A percentile compares a stretch with the other conserved stretches of the same genome.
Evolutionary conservation across 2,888 invertebrate species (phyloP).

Genomic region (Geophilus truncorum): DNA sequence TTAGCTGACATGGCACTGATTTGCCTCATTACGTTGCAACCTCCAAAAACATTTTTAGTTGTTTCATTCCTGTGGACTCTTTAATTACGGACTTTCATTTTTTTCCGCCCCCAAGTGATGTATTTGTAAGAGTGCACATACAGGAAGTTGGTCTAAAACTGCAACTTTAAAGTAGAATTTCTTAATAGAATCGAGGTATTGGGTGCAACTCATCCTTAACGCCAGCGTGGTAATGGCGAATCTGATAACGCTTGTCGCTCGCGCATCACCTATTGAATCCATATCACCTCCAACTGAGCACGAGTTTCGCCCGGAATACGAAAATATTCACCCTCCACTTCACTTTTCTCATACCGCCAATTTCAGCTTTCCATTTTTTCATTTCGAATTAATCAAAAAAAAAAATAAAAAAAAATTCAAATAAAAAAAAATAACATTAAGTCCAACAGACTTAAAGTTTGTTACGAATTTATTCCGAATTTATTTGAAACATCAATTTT

Average conservation of each 20-base stretch:
- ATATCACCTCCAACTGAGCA: conserved; percentile 27
- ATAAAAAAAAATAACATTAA: not conserved
- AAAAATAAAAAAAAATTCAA: not conserved
- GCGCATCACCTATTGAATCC: conserved; percentile 22
- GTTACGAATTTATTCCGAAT: too few relatives aligned
- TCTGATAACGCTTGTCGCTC: conserved; percentile 27
- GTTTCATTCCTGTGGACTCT: too few relatives aligned
- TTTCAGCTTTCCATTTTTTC: not conserved
- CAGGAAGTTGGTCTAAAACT: too few relatives aligned
- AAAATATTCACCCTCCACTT: not conserved
- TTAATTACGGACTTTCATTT: too few relatives aligned
- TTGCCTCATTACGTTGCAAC: not conserved
- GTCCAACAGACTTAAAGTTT: too few relatives aligned
- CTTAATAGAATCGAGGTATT: conserved; percentile 20
- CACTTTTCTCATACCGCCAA: not conserved
- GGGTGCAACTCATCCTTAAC: conserved; percentile 25
- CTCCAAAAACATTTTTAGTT: too few relatives aligned
- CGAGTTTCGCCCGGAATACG: not conserved
- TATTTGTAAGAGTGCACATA: too few relatives aligned
- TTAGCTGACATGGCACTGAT: not conserved
- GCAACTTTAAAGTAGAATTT: not conserved
- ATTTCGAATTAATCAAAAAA: not conserved
- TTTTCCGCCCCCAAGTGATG: too few relatives aligned
- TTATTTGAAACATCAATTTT: too few relatives aligned
- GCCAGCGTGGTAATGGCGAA: conserved; percentile 19